phyloP scores from a whole-genome alignment of 2,888 invertebrate species.

The Himalopsyche japonica region DNA sequence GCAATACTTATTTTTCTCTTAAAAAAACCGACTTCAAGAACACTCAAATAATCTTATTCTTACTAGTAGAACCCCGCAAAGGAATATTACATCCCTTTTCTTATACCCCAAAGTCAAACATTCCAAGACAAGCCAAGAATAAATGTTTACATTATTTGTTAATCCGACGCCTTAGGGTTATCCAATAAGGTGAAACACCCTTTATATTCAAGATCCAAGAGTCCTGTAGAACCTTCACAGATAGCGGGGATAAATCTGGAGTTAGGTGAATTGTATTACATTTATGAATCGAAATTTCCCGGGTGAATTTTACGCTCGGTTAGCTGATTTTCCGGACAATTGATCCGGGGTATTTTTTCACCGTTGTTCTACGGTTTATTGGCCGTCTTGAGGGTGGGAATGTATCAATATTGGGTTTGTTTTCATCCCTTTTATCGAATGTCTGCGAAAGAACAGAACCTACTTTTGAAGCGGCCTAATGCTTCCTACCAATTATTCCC shows the following conservation, averaged over 20 bases:
- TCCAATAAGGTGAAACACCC: constrained; percentile 3
- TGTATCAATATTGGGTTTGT: constrained; percentile 35
- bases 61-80: not conserved
- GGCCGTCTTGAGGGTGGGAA: constrained; percentile 31
- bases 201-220: not conserved
- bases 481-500: too few relatives aligned
- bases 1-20: too few relatives aligned
- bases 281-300: constrained; percentile 37
- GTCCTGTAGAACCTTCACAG: not conserved
- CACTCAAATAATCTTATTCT: not conserved
- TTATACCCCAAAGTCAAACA: not conserved
- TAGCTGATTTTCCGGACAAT: constrained; percentile 61
- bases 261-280: not conserved
- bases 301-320: constrained; percentile 60
- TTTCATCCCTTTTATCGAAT: constrained; percentile 7
- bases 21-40: too few relatives aligned
- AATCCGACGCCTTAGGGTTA: not conserved
- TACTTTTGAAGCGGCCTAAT: not conserved
- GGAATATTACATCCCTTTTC: not conserved
- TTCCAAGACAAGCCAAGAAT: constrained; percentile 5
- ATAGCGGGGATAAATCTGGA: not conserved
- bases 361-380: constrained; percentile 33
- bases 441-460: not conserved
- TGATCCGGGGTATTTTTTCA: constrained; percentile 46
- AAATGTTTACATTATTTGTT: constrained; percentile 3